Evolutionary conservation across 2,888 invertebrate genomes (phyloP), one percentile per base, ranked within the genome.

Genomic region (Lepetodrilus schrolli): DNA sequence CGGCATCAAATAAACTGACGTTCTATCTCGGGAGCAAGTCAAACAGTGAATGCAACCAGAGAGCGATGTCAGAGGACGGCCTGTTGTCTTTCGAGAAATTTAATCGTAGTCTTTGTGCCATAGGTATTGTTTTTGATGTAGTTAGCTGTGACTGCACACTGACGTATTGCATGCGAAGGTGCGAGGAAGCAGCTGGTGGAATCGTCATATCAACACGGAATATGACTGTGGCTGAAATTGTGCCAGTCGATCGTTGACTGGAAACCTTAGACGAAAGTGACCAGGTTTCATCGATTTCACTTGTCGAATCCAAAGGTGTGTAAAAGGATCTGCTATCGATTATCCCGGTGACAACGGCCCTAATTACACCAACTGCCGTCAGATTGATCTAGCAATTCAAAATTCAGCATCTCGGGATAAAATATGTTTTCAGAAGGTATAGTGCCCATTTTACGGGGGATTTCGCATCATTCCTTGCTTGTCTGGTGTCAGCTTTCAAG

Each of bases 111-210:
- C 30, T 26, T 58, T 30, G 58, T 30, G n/a, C 8, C 10, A 30
- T 51, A 7, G 26, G 13, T 58, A 58, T 58, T 58, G 58, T 58
- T 58, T 58, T 58, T 30, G 58, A 30, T 58, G 58, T 30, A 58
- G 43, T 43, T 43, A 17, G 43, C 43, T 43, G 13, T 43, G 43
- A 43, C n/a, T 43, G 17, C 13, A 43, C n/a, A 43, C n/a, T 17
- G 43, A 13, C 38, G 17, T 17, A 17, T 43, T 43, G 43, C 17
- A 17, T 43, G 43, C 13, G 13, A 4, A 17, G 7, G 8, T 43
- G 43, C 17, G 43, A 43, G 17, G 43, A 43, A 43, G 17, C 43
- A 43, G 43, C 43, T 43, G 43, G 43, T 13, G 8, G 17, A 43
- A 17, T 43, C 43, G 17, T 13, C 13, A 43, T 13, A 17, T 17